Base-by-base conservation (phyloP, 2,888 invertebrate species). In the Dexiosoma caninum region DNA sequence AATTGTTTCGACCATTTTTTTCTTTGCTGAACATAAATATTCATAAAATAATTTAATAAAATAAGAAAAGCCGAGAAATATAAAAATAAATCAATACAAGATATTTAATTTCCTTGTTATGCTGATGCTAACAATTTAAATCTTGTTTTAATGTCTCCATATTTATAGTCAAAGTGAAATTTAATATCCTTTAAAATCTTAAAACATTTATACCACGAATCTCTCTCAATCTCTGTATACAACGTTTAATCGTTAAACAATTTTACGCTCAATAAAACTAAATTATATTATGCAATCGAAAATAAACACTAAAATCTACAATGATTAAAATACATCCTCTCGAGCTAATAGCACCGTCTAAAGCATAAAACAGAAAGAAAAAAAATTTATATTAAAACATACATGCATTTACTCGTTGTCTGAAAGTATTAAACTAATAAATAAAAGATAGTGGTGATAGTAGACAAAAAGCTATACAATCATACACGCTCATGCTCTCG, bases 201-300 rank as follows among this genome's bases (percentile, higher is more conserved):
- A 21, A 5, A 59, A 66, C 3, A 57, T 51, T 30, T 40, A 49
- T 59, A 32, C 42, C n/a, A 6, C 37, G 12, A 74, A 59, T 4
- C 16, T 35, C 6, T 55, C 57, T 10, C 30, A 53, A 78, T 19
- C 35, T 42, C 40, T 62, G 19, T 9, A 40, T 21, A 40, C 1
- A 40, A 40, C 66, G 21, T 67, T 60, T 60, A 74, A 69, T 67
- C 72, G 53, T 71, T 77, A 64, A 72, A 69, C 72, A 77, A 81
- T 81, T 81, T 81, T 69, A 81, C 77, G 77, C 81, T 81, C 57
- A 77, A 81, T 77, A 81, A 81, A 81, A 72, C 64, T 49, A 40
- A 66, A 62, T 42, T 71, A 59, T 16, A 57, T 69, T 75, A 49
- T 37, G 32, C 42, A 66, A 37, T 71, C 44, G 10, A 62, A 69